phyloP scores from a whole-genome alignment of 2,797 vertebrate species.

The Pangasius mekongensis region DNA sequence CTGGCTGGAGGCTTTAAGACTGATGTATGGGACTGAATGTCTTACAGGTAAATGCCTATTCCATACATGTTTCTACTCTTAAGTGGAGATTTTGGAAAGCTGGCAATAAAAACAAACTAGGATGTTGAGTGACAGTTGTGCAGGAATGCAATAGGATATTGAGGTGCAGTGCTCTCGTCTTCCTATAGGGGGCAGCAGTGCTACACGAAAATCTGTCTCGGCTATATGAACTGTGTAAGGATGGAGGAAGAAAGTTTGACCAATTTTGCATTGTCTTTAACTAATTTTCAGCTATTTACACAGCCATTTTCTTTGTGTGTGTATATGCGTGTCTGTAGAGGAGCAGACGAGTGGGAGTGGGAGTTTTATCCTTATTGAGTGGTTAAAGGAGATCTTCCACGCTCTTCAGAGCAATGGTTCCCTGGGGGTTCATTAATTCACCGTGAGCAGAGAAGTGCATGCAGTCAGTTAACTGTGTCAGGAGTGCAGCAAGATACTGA shows the following conservation, averaged over 20 bases:
- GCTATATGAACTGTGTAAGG: not conserved
- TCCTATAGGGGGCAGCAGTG: slow-evolving; percentile 35
- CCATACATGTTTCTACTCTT: not conserved
- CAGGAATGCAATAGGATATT: not conserved
- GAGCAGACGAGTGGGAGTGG: not conserved
- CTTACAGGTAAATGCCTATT: not conserved
- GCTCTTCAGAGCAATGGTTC: slow-evolving; percentile 8
- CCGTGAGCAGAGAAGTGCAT: not conserved
- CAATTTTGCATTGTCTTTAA: not conserved
- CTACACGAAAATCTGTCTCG: not conserved
- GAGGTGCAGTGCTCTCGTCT: slow-evolving; percentile 9
- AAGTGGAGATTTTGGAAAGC: not conserved
- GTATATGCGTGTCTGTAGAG: slow-evolving; percentile 1
- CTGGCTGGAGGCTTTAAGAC: not conserved
- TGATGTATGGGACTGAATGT: not conserved
- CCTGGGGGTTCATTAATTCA: slow-evolving; percentile 15
- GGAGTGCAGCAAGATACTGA: not conserved
- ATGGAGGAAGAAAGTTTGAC: not conserved
- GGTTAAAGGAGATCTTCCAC: slow-evolving; percentile 22
- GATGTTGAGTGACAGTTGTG: too few species aligned
- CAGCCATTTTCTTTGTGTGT: not conserved
- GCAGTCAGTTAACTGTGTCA: not conserved
- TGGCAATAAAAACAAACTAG: not conserved
- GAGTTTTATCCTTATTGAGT: slow-evolving; percentile 5
- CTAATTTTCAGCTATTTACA: not conserved